Conservation (phyloP, 2,797 vertebrate species). For the Vireo griseus region DNA sequence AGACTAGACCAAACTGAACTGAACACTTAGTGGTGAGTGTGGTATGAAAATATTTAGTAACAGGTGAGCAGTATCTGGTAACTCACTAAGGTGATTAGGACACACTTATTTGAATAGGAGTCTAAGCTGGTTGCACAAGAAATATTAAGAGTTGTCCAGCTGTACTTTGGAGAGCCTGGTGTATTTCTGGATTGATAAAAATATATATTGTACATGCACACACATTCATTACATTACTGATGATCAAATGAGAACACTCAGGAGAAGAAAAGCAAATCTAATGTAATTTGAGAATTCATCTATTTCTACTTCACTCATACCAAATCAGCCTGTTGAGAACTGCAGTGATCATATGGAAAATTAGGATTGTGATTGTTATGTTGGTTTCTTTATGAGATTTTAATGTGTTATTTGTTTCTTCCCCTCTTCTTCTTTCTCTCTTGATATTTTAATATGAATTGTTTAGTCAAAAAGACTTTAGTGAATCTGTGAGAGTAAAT, state of each 20-base stretch:
- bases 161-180: background rate
- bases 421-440: background rate
- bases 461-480: background rate
- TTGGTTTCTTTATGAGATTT: conserved; percentile 6
- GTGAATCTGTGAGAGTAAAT: background rate
- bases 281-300: background rate
- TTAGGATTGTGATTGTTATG: conserved; percentile 25
- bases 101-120: background rate
- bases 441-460: conserved; percentile 30
- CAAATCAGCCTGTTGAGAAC: background rate
- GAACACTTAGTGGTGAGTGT: rapidly evolving
- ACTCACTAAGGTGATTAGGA: background rate
- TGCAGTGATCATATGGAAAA: conserved; percentile 2
- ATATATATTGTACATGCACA: background rate
- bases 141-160: background rate
- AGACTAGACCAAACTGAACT: background rate
- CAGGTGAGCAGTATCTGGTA: background rate
- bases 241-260: background rate
- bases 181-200: background rate
- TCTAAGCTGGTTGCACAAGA: background rate
- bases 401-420: background rate
- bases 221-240: background rate
- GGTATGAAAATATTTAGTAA: rapidly evolving
- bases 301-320: background rate
- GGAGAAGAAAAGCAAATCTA: background rate